Percentiles rank a stretch among this genome's conserved stretches.
Evolutionary conservation across 1,140 invertebrate genomes (phyloP).

Genomic region (Diprion similis): DNA sequence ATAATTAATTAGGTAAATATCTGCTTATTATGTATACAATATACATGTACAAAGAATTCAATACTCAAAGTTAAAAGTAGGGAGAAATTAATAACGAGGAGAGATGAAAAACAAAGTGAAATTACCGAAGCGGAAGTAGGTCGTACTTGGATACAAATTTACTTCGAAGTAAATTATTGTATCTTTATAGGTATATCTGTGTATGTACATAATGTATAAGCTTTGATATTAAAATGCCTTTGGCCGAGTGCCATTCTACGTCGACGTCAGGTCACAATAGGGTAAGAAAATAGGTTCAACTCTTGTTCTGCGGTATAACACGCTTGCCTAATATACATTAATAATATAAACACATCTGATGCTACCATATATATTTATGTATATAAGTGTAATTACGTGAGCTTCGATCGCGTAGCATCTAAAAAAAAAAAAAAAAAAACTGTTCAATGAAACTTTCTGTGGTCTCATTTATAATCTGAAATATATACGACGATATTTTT

Average conservation of each 20-base stretch:
- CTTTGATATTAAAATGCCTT: conserved; percentile 1
- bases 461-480: background rate
- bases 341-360: background rate
- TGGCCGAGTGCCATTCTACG: background rate
- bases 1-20: too few relatives aligned
- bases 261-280: background rate
- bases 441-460: too few relatives aligned
- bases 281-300: background rate
- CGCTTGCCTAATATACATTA: too few relatives aligned
- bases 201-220: background rate
- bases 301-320: background rate
- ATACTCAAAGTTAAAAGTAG: too few relatives aligned
- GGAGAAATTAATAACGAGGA: too few relatives aligned
- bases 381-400: background rate
- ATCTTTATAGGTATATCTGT: too few relatives aligned
- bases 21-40: too few relatives aligned
- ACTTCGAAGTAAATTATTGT: too few relatives aligned
- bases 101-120: too few relatives aligned
- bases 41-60: too few relatives aligned
- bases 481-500: background rate
- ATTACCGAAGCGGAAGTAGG: too few relatives aligned
- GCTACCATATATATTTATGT: background rate
- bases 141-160: too few relatives aligned
- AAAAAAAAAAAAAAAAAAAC: background rate
- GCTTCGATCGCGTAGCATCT: background rate